Conservation (phyloP, 2,888 invertebrate genomes). For the Ariolimax columbianus region DNA sequence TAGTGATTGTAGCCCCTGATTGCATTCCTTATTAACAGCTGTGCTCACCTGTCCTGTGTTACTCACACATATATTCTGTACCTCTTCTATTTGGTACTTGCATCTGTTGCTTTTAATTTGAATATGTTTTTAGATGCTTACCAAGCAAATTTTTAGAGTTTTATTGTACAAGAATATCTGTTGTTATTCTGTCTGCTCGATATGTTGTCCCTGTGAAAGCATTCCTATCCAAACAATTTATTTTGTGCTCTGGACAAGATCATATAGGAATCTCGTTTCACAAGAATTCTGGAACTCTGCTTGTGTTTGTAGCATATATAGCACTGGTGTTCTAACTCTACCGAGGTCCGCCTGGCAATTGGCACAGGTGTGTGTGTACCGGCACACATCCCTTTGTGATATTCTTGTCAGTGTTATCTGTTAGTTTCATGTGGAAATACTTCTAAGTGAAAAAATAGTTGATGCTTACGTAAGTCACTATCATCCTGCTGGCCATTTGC, state of each 20-base stretch:
- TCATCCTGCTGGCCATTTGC: conserved; percentile 44
- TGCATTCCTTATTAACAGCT: conserved; percentile 11
- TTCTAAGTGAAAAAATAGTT: conserved; percentile 47
- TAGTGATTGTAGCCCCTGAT: conserved; percentile 11
- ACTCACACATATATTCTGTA: background rate
- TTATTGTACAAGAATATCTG: background rate
- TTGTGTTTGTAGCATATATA: background rate
- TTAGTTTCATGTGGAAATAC: conserved; percentile 45
- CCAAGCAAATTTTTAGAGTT: background rate
- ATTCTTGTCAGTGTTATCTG: conserved; percentile 37
- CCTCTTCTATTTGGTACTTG: background rate
- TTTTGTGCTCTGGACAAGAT: background rate
- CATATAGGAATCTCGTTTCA: background rate
- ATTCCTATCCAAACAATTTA: background rate
- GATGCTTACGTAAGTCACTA: conserved; percentile 42
- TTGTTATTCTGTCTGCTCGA: too few relatives aligned
- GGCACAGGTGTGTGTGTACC: conserved; percentile 25
- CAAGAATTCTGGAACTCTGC: background rate
- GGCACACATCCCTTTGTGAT: conserved; percentile 7
- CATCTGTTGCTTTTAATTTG: background rate
- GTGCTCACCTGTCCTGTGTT: background rate
- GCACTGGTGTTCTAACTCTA: background rate
- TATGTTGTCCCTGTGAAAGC: background rate
- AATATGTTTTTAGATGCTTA: background rate
- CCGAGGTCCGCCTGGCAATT: conserved; percentile 44